These are phyloP conservation scores for Capitella teleta DNA, from an alignment of 1,140 invertebrate species.

Conservation along the genomic window DNA sequence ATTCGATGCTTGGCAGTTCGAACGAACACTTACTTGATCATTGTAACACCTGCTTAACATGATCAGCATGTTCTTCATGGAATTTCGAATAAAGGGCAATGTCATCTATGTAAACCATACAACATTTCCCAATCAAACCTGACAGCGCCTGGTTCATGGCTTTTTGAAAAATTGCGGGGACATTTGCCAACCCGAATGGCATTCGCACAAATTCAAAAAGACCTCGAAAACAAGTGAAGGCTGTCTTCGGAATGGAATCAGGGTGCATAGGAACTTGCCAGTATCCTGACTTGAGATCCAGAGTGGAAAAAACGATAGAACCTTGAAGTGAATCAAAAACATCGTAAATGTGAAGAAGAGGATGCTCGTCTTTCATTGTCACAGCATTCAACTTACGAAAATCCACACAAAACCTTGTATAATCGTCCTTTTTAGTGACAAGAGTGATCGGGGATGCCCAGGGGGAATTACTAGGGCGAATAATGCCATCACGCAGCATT, in stretches of 20 bases:
- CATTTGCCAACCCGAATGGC: slow-evolving; percentile 6
- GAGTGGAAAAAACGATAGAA: background rate
- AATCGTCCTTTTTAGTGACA: slow-evolving; percentile 1
- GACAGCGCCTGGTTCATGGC: too few species aligned
- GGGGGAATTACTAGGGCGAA: background rate
- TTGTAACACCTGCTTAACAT: too few species aligned
- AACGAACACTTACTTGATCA: too few species aligned
- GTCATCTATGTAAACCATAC: too few species aligned
- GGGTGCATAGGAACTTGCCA: slow-evolving; percentile 1
- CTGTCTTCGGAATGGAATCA: slow-evolving; percentile 4
- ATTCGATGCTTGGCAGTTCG: too few species aligned
- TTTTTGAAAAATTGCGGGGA: too few species aligned
- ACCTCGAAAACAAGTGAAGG: background rate
- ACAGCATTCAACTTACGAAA: slow-evolving; percentile 7
- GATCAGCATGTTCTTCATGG: too few species aligned
- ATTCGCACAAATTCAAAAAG: background rate
- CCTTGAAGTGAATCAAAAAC: background rate
- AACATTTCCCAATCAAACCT: too few species aligned
- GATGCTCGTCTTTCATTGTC: slow-evolving; percentile 7
- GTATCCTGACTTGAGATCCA: background rate
- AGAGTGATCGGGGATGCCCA: background rate
- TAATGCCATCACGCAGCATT: background rate
- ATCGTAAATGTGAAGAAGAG: slow-evolving; percentile 2
- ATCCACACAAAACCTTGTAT: slow-evolving; percentile 10
- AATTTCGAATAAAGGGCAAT: too few species aligned